These are phyloP conservation scores for Seriola aureovittata DNA, from an alignment of 2,113 vertebrate genomes.

Conservation along the genomic window DNA sequence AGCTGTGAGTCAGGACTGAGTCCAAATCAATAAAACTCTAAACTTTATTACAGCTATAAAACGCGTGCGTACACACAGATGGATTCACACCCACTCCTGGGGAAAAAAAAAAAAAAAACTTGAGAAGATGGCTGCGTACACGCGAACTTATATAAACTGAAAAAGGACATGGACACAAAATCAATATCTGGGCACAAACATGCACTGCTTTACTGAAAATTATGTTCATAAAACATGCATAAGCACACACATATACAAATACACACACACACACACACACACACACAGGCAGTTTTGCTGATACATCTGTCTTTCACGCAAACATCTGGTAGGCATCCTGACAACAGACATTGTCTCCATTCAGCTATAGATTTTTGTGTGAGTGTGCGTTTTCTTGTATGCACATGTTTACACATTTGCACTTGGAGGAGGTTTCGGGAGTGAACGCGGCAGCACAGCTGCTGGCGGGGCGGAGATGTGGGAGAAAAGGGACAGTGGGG, in stretches of 20 bases:
- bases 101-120: not conserved
- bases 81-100: constrained; percentile 9
- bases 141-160: not conserved
- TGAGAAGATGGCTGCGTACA: not conserved
- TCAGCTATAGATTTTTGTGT: constrained; percentile 3
- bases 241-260: too few relatives aligned
- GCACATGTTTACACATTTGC: constrained; percentile 13
- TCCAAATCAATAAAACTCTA: constrained; percentile 65
- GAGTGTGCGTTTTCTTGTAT: not conserved
- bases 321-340: constrained; percentile 30
- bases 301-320: constrained; percentile 17
- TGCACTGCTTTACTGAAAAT: not conserved
- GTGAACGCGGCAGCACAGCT: constrained; percentile 12
- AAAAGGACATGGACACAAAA: not conserved
- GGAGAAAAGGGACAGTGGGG: constrained; percentile 4
- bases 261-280: constrained; percentile 2
- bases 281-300: not conserved
- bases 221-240: not conserved
- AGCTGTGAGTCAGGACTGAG: constrained; percentile 53
- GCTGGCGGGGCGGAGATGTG: not conserved
- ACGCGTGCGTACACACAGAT: constrained; percentile 24
- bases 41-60: constrained; percentile 66
- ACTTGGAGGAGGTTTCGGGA: constrained; percentile 9
- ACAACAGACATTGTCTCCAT: constrained; percentile 29
- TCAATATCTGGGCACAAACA: not conserved